Conservation (phyloP, 2,797 vertebrate species). For the Darevskia nairensis region DNA sequence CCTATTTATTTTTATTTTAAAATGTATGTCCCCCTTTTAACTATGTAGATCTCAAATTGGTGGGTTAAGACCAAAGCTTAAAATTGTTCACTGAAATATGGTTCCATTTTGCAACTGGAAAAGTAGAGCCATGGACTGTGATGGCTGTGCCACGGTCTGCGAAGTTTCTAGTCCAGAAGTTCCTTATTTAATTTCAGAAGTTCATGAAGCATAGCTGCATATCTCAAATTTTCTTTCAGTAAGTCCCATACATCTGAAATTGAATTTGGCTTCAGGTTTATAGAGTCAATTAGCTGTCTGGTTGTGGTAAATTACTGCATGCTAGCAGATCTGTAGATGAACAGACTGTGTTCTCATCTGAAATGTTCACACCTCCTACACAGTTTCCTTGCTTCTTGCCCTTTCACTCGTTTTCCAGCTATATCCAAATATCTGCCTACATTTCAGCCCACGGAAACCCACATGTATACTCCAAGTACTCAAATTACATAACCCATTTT, state of each 20-base stretch:
- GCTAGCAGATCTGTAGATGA: conserved; percentile 28
- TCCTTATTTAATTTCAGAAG: conserved; percentile 8
- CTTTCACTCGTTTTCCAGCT: conserved; percentile 25
- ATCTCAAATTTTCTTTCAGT: neutral
- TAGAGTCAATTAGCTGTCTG: conserved; percentile 14
- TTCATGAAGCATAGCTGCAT: neutral
- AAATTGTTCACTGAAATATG: neutral
- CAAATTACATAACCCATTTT: neutral
- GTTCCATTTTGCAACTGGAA: neutral
- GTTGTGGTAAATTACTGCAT: conserved; percentile 15
- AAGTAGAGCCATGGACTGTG: neutral
- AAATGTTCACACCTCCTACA: conserved; percentile 29
- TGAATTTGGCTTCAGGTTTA: conserved; percentile 23
- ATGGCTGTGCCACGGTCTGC: conserved; percentile 22
- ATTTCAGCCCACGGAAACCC: conserved; percentile 8
- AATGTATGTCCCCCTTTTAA: too few relatives aligned
- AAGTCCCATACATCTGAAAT: neutral
- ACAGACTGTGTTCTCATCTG: conserved; percentile 28
- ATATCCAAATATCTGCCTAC: neutral
- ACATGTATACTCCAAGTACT: neutral
- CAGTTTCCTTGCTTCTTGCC: conserved; percentile 34
- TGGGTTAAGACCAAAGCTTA: too few relatives aligned
- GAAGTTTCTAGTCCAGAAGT: neutral
- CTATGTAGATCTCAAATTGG: too few relatives aligned
- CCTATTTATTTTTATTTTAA: too few relatives aligned